These are phyloP conservation scores for Diadumene lineata DNA, from an alignment of 92 coral and sea anemone species.

Conservation along the genomic window DNA sequence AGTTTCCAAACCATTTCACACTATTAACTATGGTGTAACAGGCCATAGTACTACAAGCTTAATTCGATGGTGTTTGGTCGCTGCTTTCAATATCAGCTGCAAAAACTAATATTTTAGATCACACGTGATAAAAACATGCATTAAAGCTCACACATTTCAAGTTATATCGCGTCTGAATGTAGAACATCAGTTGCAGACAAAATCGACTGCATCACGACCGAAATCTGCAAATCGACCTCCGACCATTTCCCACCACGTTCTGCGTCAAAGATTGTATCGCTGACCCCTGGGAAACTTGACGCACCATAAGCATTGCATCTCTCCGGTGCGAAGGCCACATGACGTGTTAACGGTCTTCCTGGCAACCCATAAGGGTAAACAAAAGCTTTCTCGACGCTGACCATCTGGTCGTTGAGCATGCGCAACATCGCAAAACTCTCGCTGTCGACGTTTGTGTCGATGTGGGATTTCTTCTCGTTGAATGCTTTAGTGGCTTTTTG, in stretches of 20 bases:
- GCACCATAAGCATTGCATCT: slow-evolving; percentile 60
- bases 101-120: too few relatives aligned
- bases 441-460: slow-evolving; percentile 11
- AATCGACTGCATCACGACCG: slow-evolving; percentile 55
- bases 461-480: slow-evolving; percentile 20
- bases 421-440: slow-evolving; percentile 48
- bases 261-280: slow-evolving; percentile 59
- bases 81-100: too few relatives aligned
- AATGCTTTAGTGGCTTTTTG: slow-evolving; percentile 53
- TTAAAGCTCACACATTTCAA: too few relatives aligned
- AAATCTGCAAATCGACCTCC: slow-evolving; percentile 68
- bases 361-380: slow-evolving; percentile 74
- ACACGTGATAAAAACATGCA: too few relatives aligned
- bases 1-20: too few relatives aligned
- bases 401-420: slow-evolving; percentile 69
- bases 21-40: too few relatives aligned
- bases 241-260: slow-evolving; percentile 53
- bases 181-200: slow-evolving; percentile 53
- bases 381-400: slow-evolving; percentile 64
- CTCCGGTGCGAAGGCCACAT: slow-evolving; percentile 72
- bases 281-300: slow-evolving; percentile 70
- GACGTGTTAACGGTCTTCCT: slow-evolving; percentile 55
- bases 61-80: too few relatives aligned
- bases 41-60: too few relatives aligned
- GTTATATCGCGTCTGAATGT: too few relatives aligned